Evolutionary conservation across 2,888 invertebrate species (phyloP), one percentile per base, ranked within the genome.

Genomic region (Ormia ochracea): DNA sequence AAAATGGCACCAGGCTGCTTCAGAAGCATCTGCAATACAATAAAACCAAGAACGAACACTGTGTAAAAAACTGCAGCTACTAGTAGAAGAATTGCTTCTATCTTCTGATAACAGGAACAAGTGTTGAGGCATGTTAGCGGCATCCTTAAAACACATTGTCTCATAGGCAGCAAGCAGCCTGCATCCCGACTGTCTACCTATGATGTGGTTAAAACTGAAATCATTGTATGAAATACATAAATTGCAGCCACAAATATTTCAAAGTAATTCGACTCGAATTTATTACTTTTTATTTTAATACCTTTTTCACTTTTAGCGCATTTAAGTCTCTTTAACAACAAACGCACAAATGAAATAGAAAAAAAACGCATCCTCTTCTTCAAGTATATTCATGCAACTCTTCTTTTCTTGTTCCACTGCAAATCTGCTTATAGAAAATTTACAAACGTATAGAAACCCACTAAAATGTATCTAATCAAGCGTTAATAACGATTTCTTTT

Each of bases 241-340:
- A 45, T 10, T 9, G 26, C 41, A 21, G 9, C 4, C 7, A 7
- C 19, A n/a, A n/a, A n/a, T n/a, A 56, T 69, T 63, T 58, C 23
- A 77, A 63, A 26, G 33, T 48, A 38, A 69, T 69, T 80, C 61
- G 73, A 73, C 21, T 21, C 23, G 68, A 43, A 76, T 76, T 73
- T 68, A 58, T 65, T 75, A 54, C 58, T 21, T 65, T 63, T 75
- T 79, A 54, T 61, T 75, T n/a, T 76, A 66, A 76, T 76, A 76
- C 48, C 66, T 14, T 59, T 61, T 75, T 82, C 78, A 78, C 78
- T 78, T 76, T 78, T 82, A 73, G 75, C 78, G 75, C 72, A 78
- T 66, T 76, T 81, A 61, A 21, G 17, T 48, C 19, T 28, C 17
- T 54, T 73, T 43, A 59, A 2, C 21, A 65, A 73, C 72, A 72